Base-by-base conservation (phyloP, 2,888 invertebrate species). In the Smittia sp. region DNA sequence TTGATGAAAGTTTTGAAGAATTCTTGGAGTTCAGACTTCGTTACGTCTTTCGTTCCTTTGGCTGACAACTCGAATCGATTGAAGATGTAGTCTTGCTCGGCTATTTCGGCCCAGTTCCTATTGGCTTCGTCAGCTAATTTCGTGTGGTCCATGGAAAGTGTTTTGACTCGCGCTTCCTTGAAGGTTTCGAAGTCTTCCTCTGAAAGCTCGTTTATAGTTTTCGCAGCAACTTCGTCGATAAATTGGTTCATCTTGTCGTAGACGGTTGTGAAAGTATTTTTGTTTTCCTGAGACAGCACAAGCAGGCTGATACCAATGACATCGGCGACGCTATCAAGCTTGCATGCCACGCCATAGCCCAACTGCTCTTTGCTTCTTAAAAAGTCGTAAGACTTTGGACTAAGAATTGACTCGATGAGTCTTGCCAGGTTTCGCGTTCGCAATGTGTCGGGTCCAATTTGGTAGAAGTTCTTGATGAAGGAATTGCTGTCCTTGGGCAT, bases 321-420 rank as follows among this genome's bases (percentile, higher is more conserved):
- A 1, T 32, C 69, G 32, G 46, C 69, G 24, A 9, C 22, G 1
- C 3, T 18, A 6, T 54, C 54, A 32, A 70, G 9, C 13, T 18
- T 7, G 20, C 69, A 70, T 18, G 52, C 25, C 22, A 68, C 46
- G n/a, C 13, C 22, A n/a, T 68, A 68, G 0, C 22, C 22, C 1
- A 96, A 85, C 82, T 96, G 96, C 79, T 95, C 92, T 80, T 92
- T 90, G 0, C 95, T 96, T 73, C 96, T 86, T 24, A 97, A 83
- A 54, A 86, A 85, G 82, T 95, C 90, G 82, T 95, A 96, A 62
- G 93, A 84, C 0, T 95, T 95, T 82, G 95, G 95, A 79, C 93
- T 91, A 85, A 95, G 92, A 74, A 93, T 83, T 85, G 92, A 92
- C 85, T 90, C 88, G 32, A 94, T 81, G 39, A 94, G 81, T 80